Conservation (phyloP, 2,113 vertebrate species). For the Pholis gunnellus region DNA sequence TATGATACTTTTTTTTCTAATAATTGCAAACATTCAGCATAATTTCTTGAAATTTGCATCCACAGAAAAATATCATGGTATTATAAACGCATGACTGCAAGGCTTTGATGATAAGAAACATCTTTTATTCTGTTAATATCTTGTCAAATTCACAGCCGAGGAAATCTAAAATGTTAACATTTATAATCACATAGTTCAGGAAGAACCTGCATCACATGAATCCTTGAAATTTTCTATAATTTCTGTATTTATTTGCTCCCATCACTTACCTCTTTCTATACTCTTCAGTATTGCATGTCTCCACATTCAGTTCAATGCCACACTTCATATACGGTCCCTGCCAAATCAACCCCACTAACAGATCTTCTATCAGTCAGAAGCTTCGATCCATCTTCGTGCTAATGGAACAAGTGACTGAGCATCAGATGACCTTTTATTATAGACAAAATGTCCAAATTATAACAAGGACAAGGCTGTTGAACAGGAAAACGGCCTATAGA, state of each 20-base stretch:
- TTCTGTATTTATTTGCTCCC: not conserved
- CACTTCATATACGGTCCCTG: not conserved
- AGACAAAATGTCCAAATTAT: constrained; percentile 8
- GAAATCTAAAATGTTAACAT: not conserved
- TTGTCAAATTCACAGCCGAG: not conserved
- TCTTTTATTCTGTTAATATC: not conserved
- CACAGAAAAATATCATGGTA: too few relatives aligned
- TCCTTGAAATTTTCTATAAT: not conserved
- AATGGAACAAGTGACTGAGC: constrained; percentile 32
- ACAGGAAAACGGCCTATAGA: not conserved
- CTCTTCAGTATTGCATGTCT: not conserved
- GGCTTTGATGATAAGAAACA: not conserved
- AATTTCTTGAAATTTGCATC: not conserved
- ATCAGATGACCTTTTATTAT: constrained; percentile 28
- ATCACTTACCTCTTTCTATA: not conserved
- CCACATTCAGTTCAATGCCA: not conserved
- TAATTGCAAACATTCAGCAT: not conserved
- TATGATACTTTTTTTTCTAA: not conserved
- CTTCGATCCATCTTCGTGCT: constrained; percentile 21
- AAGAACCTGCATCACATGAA: not conserved
- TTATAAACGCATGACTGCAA: not conserved
- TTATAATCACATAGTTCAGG: not conserved
- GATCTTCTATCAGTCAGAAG: constrained; percentile 21
- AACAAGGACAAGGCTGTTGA: not conserved
- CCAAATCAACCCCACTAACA: not conserved